Evolutionary conservation across 1,140 invertebrate genomes (phyloP).

Genomic region (Xylocopa sonorina): DNA sequence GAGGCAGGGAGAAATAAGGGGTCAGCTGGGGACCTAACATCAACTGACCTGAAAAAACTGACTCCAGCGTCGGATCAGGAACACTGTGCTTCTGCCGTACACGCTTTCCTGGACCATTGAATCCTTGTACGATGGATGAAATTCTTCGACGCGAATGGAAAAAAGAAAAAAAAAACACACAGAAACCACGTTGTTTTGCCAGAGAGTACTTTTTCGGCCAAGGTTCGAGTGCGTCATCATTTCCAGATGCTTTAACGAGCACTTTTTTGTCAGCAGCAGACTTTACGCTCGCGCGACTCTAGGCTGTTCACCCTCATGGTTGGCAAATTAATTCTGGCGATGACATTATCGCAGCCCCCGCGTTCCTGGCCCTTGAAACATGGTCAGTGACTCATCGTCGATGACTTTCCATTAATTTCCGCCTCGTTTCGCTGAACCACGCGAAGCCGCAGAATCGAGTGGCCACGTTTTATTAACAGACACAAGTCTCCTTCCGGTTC

Average conservation of each 20-base stretch:
- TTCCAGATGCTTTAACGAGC: constrained; percentile 7
- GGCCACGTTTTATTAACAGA: neutral
- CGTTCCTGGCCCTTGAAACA: neutral
- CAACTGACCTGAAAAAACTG: neutral
- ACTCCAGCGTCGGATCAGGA: neutral
- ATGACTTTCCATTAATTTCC: constrained; percentile 46
- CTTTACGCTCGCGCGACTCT: neutral
- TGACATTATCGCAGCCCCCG: constrained; percentile 19
- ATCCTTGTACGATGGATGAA: neutral
- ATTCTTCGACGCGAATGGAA: neutral
- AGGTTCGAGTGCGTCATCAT: constrained; percentile 3
- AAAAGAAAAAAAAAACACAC: neutral
- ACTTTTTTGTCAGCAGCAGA: neutral
- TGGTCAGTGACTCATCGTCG: constrained; percentile 18
- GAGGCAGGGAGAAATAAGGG: neutral
- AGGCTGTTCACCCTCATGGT: neutral
- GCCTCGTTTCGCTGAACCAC: constrained; percentile 8
- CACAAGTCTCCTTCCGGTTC: neutral
- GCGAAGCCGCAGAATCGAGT: constrained; percentile 18
- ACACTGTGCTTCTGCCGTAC: neutral
- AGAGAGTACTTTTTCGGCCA: neutral
- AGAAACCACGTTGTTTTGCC: neutral
- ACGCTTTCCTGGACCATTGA: neutral
- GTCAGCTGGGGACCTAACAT: neutral
- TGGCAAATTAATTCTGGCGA: constrained; percentile 18